Base-by-base conservation (phyloP, 2,113 vertebrate species). In the Apeltes quadracus region DNA sequence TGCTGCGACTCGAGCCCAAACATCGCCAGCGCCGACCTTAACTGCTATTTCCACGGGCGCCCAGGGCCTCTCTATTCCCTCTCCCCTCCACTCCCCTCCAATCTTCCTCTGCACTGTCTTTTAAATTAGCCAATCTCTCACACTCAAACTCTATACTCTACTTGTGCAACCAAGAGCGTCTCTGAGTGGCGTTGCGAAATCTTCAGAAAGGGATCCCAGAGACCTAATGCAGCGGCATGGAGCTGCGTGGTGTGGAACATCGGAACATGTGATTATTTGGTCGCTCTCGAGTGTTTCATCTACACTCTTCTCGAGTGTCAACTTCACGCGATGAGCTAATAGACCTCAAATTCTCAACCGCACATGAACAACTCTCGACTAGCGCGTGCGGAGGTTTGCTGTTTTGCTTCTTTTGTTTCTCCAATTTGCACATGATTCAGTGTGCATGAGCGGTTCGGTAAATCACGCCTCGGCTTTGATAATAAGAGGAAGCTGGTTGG, bases 11-110 rank as follows among this genome's bases (percentile, higher is more conserved):
- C 27, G 3, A 71, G 70, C 70, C 78, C 81, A 84, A 85, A 86
- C 64, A 85, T 84, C 79, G 63, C 61, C 84, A 75, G 59, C 72
- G 43, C 54, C 22, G 67, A 79, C 85, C 76, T 90, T 84, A 82
- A 83, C 84, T 89, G 82, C 72, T 81, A 78, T 87, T 79, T 85
- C 83, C 75, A 76, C 32, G 59, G 79, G 78, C 59, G 43, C 62
- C 56, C 14, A 20, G 75, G 57, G 38, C 72, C 71, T 67, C 66
- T 63, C 48, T 75, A 18, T 63, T 82, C 70, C 75, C 67, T 68
- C 68, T 76, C 58, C 46, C 53, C 3, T 44, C 62, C 61, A 54
- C 59, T 75, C 66, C 68, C 73, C 67, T 82, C 46, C 69, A 72
- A 32, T 72, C 44, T 50, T 69, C 34, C 64, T 59, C 57, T 66